These are phyloP conservation scores for Antheraea pernyi DNA, from an alignment of 1,140 invertebrate genomes.

Conservation along the genomic window DNA sequence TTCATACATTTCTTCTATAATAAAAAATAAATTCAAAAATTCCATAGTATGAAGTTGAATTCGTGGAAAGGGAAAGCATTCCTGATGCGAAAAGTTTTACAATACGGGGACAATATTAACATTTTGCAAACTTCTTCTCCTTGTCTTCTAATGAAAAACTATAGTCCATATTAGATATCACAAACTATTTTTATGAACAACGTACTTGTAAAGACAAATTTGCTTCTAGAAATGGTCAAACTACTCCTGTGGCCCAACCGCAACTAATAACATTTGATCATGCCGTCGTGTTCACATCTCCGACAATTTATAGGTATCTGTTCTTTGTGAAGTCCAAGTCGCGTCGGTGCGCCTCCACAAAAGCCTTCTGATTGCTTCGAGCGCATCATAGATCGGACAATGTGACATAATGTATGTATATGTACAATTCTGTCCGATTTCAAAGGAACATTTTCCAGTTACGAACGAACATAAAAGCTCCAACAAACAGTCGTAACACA, in stretches of 20 bases:
- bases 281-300: conserved; percentile 16
- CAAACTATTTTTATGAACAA: too few species aligned
- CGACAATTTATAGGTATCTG: conserved; percentile 30
- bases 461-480: conserved; percentile 38
- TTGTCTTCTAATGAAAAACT: too few species aligned
- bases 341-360: conserved; percentile 38
- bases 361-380: conserved; percentile 46
- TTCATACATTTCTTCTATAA: too few species aligned
- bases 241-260: conserved; percentile 18
- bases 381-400: conserved; percentile 49
- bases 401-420: conserved; percentile 54
- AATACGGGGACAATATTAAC: too few species aligned
- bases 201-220: not conserved
- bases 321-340: conserved; percentile 34
- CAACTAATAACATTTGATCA: conserved; percentile 27
- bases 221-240: conserved; percentile 17
- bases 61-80: too few species aligned
- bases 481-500: conserved; percentile 59
- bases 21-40: too few species aligned
- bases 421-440: conserved; percentile 47
- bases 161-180: not conserved
- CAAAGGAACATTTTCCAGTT: conserved; percentile 52
- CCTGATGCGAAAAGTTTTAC: too few species aligned
- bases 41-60: too few species aligned
- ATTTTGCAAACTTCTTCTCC: too few species aligned